Evolutionary conservation across 2,113 vertebrate species (phyloP).

Genomic region (Poecilia latipinna): DNA sequence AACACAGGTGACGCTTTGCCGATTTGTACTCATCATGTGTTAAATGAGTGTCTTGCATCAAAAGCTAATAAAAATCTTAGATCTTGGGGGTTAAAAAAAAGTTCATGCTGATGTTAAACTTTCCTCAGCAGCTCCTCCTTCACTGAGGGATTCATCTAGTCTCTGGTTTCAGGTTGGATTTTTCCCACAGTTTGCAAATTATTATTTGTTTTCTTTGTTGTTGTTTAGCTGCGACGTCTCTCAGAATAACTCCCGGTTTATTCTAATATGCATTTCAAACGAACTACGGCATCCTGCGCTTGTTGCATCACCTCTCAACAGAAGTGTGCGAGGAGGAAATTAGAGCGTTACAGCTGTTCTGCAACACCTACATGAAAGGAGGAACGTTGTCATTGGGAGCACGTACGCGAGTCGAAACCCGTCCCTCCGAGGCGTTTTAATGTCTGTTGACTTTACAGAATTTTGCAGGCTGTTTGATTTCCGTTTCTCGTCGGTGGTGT

Average conservation of each 20-base stretch:
- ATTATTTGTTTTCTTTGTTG: not conserved
- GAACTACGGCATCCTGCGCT: not conserved
- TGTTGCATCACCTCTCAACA: slow-evolving; percentile 2
- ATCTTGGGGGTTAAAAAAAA: not conserved
- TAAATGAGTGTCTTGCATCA: not conserved
- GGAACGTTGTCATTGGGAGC: not conserved
- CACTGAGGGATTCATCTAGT: not conserved
- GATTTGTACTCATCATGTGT: not conserved
- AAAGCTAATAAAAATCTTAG: not conserved
- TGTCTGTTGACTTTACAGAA: not conserved
- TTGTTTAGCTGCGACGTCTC: not conserved
- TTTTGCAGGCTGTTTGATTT: not conserved
- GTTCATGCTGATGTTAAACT: slow-evolving; percentile 2
- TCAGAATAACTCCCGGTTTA: slow-evolving; percentile 17
- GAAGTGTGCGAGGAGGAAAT: not conserved
- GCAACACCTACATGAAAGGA: not conserved
- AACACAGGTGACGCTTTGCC: not conserved
- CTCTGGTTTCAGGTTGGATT: slow-evolving; percentile 7
- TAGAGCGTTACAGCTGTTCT: not conserved
- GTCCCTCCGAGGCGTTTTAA: not conserved
- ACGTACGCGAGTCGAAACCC: not conserved
- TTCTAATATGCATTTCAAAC: slow-evolving; percentile 49
- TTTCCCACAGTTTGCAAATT: slow-evolving; percentile 21
- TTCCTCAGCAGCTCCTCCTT: slow-evolving; percentile 7
- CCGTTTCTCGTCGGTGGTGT: not conserved